Base-by-base conservation (phyloP, 2,888 invertebrate genomes). In the Lasioglossum marginatum region DNA sequence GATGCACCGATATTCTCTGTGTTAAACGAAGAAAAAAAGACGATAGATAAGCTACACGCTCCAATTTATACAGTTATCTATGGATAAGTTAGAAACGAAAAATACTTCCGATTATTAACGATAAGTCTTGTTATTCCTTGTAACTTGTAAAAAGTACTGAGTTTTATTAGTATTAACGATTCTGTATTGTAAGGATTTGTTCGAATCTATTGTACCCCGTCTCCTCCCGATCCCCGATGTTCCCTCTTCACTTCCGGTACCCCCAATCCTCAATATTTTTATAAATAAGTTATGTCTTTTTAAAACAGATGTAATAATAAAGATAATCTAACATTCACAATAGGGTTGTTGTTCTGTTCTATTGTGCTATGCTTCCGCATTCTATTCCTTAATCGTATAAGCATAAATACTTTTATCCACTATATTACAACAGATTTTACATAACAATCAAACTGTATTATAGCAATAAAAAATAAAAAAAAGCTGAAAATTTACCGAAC, bases 91-190 rank as follows among this genome's bases (percentile, higher is more conserved):
- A 72, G 72, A 34, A 90, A 89, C 90, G 77, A 89, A 77, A 72
- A 74, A 72, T 2, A 52, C 90, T 90, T 89, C 91, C 90, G 90
- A 93, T 93, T 92, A 93, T 90, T 92, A 92, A 77, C 91, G 92
- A 93, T 93, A 93, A 90, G 94, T 92, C 93, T 95, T 95, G 95
- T 95, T 95, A 95, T 95, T 93, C 93, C 93, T 94, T 95, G 93
- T 94, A 95, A 94, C 93, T 93, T 95, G 95, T 95, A 95, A 95
- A 95, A 95, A 95, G 95, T 95, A 95, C 95, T 95, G 94, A 95
- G 93, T 95, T 95, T 95, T 94, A 95, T 95, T 94, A 94, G 93
- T 93, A 93, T 94, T 94, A 94, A 94, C 89, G 93, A 93, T 90
- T 88, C 78, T 86, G 92, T 93, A 92, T 94, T 91, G 83, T 92